Conservation (phyloP, 2,888 invertebrate genomes). For the Nomada fucata region DNA sequence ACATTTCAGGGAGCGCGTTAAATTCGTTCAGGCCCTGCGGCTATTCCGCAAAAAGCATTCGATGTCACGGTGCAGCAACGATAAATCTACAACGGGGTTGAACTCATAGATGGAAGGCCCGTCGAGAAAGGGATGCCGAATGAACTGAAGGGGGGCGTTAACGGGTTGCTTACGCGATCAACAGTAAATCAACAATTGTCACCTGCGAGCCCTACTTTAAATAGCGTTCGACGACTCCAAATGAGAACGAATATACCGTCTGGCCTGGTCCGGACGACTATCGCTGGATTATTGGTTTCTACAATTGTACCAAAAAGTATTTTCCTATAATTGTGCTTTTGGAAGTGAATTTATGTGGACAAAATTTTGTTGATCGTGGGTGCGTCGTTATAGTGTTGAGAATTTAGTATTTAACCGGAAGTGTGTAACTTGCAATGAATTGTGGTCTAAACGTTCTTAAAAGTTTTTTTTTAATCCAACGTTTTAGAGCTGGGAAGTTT, state of each 20-base stretch:
- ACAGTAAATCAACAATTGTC: constrained; percentile 8
- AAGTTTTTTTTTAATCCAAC: too few relatives aligned
- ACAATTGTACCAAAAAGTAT: too few relatives aligned
- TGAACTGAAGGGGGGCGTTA: not conserved
- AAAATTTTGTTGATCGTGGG: too few relatives aligned
- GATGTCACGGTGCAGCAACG: not conserved
- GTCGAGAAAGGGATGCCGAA: not conserved
- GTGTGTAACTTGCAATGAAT: too few relatives aligned
- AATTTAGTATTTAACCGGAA: too few relatives aligned
- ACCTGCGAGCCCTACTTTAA: not conserved
- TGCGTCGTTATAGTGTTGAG: too few relatives aligned
- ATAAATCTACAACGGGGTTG: not conserved
- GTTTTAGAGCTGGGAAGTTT: too few relatives aligned
- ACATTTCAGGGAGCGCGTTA: not conserved
- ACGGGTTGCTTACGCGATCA: constrained; percentile 3
- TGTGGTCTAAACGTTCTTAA: too few relatives aligned
- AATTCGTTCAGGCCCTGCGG: not conserved
- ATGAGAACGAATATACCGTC: not conserved
- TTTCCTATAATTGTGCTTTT: too few relatives aligned
- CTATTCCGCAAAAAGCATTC: not conserved
- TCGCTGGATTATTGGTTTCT: too few relatives aligned
- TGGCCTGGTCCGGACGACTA: too few relatives aligned
- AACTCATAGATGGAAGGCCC: not conserved
- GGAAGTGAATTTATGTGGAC: too few relatives aligned
- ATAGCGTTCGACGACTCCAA: not conserved